Evolutionary conservation across 1,140 invertebrate species (phyloP).

Genomic region (Halictus rubicundus): DNA sequence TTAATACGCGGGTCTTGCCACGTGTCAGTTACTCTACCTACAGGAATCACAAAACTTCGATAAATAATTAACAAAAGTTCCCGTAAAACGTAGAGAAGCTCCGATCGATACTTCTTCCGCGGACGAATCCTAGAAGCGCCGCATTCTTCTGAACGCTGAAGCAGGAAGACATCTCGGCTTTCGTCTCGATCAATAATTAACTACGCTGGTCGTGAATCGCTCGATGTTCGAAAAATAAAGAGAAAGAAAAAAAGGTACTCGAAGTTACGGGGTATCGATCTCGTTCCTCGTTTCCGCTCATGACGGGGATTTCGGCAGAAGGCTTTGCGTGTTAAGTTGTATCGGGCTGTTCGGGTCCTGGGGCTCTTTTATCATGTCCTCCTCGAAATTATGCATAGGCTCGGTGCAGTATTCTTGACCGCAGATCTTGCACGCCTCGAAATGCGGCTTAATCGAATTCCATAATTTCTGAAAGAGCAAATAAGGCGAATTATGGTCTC

Average conservation of each 20-base stretch:
- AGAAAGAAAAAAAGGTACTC: not conserved
- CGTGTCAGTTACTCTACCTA: not conserved
- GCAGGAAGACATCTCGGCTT: not conserved
- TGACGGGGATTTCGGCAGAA: conserved; percentile 41
- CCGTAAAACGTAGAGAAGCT: not conserved
- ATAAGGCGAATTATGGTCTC: not conserved
- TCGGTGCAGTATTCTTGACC: conserved; percentile 77
- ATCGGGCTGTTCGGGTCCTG: conserved; percentile 69
- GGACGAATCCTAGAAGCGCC: not conserved
- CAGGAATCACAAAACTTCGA: not conserved
- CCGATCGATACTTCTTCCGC: not conserved
- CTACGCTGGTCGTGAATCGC: too few species aligned
- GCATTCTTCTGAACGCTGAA: not conserved
- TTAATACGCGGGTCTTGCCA: too few species aligned
- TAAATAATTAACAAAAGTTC: not conserved
- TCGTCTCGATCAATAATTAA: not conserved
- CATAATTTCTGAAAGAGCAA: conserved; percentile 80
- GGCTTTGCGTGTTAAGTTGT: conserved; percentile 51
- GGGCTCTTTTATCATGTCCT: conserved; percentile 69
- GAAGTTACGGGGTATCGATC: not conserved
- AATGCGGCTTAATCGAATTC: conserved; percentile 81
- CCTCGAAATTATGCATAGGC: conserved; percentile 69
- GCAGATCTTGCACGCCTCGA: conserved; percentile 83
- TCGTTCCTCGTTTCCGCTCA: conserved; percentile 4
- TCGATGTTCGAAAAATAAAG: too few species aligned